These are phyloP conservation scores for Muscicapa adusta DNA, from an alignment of 2,113 vertebrate species.

Conservation along the genomic window DNA sequence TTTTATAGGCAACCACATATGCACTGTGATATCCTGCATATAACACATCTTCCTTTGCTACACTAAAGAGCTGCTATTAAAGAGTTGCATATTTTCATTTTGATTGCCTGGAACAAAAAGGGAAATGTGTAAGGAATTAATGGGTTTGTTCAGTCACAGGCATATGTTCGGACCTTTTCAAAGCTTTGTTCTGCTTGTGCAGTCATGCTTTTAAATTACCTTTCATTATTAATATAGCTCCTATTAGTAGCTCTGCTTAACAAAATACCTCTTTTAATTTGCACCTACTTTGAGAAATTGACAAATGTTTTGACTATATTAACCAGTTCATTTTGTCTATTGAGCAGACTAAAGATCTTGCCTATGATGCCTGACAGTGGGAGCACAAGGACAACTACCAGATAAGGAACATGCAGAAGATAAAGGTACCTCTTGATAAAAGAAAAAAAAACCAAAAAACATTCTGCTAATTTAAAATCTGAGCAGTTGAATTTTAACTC, in stretches of 20 bases:
- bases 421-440: not conserved
- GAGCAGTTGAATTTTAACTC: not conserved
- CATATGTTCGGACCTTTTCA: conserved; percentile 14
- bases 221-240: conserved; percentile 63
- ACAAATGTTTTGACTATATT: conserved; percentile 61
- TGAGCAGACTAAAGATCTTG: fast-evolving
- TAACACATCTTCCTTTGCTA: not conserved
- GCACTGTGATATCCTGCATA: not conserved
- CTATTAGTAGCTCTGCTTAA: conserved; percentile 64
- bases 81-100: conserved; percentile 3
- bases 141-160: conserved; percentile 51
- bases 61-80: not conserved
- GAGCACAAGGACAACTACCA: not conserved
- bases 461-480: not conserved
- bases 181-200: conserved; percentile 58
- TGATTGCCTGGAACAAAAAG: conserved; percentile 48
- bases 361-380: not conserved
- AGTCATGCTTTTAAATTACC: conserved; percentile 61
- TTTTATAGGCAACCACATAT: conserved; percentile 19
- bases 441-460: not conserved
- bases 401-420: not conserved
- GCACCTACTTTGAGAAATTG: conserved; percentile 52
- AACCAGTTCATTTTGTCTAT: conserved; percentile 16
- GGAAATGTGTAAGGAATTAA: conserved; percentile 51
- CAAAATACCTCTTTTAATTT: conserved; percentile 62